phyloP scores from a whole-genome alignment of 2,888 invertebrate species.

The Nebria brevicollis region DNA sequence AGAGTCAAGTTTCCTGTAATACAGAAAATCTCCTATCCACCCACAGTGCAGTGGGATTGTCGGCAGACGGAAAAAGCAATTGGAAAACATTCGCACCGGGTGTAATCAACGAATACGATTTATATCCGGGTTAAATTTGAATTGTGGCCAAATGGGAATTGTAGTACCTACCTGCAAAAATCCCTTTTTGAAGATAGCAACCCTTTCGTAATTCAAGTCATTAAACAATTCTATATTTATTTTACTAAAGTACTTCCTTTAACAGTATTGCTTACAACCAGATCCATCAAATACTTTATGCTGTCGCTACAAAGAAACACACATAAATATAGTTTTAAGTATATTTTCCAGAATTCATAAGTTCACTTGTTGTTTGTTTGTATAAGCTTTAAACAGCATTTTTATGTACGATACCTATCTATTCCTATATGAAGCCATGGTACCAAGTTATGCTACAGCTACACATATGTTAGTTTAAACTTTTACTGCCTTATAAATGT shows the following conservation, averaged over 20 bases:
- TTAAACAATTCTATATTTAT: background rate
- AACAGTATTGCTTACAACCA: too few relatives aligned
- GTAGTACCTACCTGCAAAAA: slow-evolving; percentile 8
- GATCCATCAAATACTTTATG: too few relatives aligned
- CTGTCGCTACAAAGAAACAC: background rate
- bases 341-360: too few relatives aligned
- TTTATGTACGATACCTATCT: background rate
- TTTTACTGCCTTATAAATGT: background rate
- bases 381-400: background rate
- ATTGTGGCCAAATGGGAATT: slow-evolving; percentile 28
- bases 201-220: background rate
- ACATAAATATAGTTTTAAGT: too few relatives aligned
- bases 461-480: background rate
- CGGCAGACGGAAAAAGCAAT: slow-evolving; percentile 18
- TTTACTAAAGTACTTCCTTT: background rate
- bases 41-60: too few relatives aligned
- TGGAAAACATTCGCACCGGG: slow-evolving; percentile 24
- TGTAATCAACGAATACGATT: slow-evolving; percentile 36
- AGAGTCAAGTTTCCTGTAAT: too few relatives aligned
- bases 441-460: background rate
- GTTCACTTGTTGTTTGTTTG: too few relatives aligned
- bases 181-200: background rate
- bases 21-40: too few relatives aligned
- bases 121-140: slow-evolving; percentile 41
- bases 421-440: background rate